Percentiles rank a stretch among this genome's conserved stretches.
phyloP scores from a whole-genome alignment of 2,113 vertebrate species.

The Leptobrachium leishanense region DNA sequence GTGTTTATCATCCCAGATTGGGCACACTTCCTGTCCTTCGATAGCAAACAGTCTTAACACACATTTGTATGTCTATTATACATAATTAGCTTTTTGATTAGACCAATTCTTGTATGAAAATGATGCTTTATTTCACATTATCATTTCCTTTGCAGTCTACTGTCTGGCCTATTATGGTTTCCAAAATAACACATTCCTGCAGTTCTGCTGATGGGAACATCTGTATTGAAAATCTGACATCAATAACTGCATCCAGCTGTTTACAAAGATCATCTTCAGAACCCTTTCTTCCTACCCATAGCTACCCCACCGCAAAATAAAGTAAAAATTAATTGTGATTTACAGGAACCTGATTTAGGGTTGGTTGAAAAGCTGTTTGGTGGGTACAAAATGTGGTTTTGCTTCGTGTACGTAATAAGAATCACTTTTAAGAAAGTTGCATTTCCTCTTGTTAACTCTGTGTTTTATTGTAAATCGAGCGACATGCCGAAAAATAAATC shows the following conservation, averaged over 20 bases:
- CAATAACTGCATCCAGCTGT: constrained; percentile 38
- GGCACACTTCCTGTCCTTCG: constrained; percentile 40
- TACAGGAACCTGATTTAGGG: not conserved
- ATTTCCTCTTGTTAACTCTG: no score
- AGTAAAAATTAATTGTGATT: not conserved
- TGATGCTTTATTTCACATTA: constrained; percentile 44
- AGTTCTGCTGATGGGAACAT: constrained; percentile 26
- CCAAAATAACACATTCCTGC: constrained; percentile 44
- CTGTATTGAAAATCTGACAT: constrained; percentile 18
- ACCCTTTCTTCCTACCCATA: not conserved
- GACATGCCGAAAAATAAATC: no score
- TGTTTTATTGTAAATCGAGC: no score
- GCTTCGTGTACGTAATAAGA: not conserved
- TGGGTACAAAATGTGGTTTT: not conserved
- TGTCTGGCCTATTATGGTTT: constrained; percentile 51
- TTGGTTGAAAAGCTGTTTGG: not conserved
- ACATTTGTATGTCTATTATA: constrained; percentile 37
- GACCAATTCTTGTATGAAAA: constrained; percentile 54
- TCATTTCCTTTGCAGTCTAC: constrained; percentile 54
- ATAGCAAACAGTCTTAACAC: constrained; percentile 37
- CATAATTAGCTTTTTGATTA: constrained; percentile 48
- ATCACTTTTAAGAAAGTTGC: no score
- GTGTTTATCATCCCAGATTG: constrained; percentile 35
- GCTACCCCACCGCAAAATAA: not conserved
- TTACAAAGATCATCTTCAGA: constrained; percentile 19